A percentile compares a stretch with the other conserved stretches of the same genome.
phyloP scores from a whole-genome alignment of 2,113 vertebrate genomes.

The Himantopus leucocephalus region DNA sequence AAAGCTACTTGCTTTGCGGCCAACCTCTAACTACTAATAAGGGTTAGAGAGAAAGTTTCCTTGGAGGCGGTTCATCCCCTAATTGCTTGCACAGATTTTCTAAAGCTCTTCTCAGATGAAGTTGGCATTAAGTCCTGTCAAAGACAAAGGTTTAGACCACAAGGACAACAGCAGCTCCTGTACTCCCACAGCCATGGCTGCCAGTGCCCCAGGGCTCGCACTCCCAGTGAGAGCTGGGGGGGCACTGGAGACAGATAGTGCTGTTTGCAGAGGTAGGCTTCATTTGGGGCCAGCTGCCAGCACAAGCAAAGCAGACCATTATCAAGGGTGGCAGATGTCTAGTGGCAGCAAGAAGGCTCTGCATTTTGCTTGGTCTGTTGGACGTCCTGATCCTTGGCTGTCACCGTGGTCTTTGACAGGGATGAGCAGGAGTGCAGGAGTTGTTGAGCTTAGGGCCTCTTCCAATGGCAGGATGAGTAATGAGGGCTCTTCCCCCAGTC shows the following conservation, averaged over 20 bases:
- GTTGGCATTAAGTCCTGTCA: background rate
- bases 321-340: background rate
- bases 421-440: background rate
- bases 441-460: background rate
- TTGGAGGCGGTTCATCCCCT: slow-evolving; percentile 35
- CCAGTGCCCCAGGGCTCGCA: background rate
- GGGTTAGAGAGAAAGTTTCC: slow-evolving; percentile 53
- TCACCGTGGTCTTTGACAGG: background rate
- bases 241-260: background rate
- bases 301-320: background rate
- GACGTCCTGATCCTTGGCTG: background rate
- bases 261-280: background rate
- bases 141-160: background rate
- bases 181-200: background rate
- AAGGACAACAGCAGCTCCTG: background rate
- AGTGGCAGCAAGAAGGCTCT: background rate
- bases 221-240: background rate
- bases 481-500: background rate
- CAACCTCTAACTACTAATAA: slow-evolving; percentile 61
- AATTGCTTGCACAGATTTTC: slow-evolving; percentile 49
- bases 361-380: background rate
- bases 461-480: background rate
- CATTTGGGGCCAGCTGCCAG: background rate
- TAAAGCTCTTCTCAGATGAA: slow-evolving; percentile 31
- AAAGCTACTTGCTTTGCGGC: slow-evolving; percentile 52